Conservation (phyloP, 1,140 invertebrate genomes). For the Aphelinus atriplicis region DNA sequence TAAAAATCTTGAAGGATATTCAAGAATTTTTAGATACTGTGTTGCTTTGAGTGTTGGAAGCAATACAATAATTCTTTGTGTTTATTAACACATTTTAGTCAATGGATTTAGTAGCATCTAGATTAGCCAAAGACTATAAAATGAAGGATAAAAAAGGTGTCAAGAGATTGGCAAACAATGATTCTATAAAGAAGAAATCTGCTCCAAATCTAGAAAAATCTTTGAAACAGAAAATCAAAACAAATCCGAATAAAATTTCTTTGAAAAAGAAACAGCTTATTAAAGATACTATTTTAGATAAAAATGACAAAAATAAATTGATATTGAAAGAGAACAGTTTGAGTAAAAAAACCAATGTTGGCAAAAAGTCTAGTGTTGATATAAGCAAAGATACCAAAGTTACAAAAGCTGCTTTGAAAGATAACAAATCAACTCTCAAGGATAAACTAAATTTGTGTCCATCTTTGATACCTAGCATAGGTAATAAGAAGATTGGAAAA, state of each 20-base stretch:
- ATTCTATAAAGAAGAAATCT: background rate
- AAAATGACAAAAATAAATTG: background rate
- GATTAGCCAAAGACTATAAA: background rate
- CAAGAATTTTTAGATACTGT: background rate
- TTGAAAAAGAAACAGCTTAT: conserved; percentile 8
- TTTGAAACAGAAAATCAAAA: background rate
- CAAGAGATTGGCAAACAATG: conserved; percentile 3
- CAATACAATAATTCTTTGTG: background rate
- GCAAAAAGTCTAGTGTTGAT: too few species aligned
- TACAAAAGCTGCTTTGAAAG: too few species aligned
- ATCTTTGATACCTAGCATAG: too few species aligned
- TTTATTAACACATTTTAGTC: background rate
- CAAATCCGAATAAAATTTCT: background rate
- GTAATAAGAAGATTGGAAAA: too few species aligned
- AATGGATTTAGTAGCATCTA: conserved; percentile 13
- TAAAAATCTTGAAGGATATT: background rate
- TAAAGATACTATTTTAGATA: background rate
- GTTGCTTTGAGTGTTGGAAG: conserved; percentile 6
- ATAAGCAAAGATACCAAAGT: too few species aligned
- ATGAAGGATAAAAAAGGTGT: background rate
- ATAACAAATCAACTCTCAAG: too few species aligned
- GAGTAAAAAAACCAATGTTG: background rate
- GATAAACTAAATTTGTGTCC: too few species aligned
- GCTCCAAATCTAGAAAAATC: background rate
- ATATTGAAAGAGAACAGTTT: background rate